Base-by-base conservation (phyloP, 1,140 invertebrate species). In the Atta texana region DNA sequence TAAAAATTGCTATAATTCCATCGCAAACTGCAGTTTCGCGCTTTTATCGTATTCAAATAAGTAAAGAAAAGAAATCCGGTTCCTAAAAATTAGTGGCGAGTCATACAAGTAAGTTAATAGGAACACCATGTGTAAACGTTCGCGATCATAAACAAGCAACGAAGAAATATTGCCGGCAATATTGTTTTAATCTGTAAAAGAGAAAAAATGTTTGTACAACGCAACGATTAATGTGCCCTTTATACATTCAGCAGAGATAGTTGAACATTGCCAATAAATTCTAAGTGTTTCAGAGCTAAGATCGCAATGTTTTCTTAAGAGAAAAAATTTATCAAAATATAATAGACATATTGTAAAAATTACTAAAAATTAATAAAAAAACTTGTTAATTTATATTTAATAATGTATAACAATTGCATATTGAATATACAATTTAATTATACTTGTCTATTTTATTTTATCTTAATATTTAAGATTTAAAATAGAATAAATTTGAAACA, bases 181-280 rank as follows among this genome's bases (percentile, higher is more conserved):
- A 71, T 72, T 81, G 31, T 81, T 81, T 72, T 72, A 57, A 81
- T 72, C 51, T 8, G 49, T 61, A 72, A 39, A 53, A 31, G 34
- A 16, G 21, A 31, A n/a, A 64, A 72, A 81, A 81, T 81, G 34
- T 81, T 81, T 81, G 31, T 69, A 14, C 63, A 81, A 31, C 51
- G 8, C 66, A 49, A 24, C 16, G 39, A 78, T 78, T 64, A 51
- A 21, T 63, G 31, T 64, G 39, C 24, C 39, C 64, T 8, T 8
- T 78, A 39, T 59, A 49, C 44, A 64, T 49, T 61, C 16, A 64
- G 16, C 34, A 16, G 18, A 16, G 18, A 18, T 51, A 39, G 21
- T 2, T 77, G 16, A 77, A 78, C 24, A 3, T 49, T 16, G 24
- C 10, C 12, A n/a, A 78, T 78, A 64, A 78, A 64, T 78, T 21